Percentiles rank a stretch among this genome's conserved stretches.
Evolutionary conservation across 2,113 vertebrate species (phyloP).

Genomic region (Perca fluviatilis): DNA sequence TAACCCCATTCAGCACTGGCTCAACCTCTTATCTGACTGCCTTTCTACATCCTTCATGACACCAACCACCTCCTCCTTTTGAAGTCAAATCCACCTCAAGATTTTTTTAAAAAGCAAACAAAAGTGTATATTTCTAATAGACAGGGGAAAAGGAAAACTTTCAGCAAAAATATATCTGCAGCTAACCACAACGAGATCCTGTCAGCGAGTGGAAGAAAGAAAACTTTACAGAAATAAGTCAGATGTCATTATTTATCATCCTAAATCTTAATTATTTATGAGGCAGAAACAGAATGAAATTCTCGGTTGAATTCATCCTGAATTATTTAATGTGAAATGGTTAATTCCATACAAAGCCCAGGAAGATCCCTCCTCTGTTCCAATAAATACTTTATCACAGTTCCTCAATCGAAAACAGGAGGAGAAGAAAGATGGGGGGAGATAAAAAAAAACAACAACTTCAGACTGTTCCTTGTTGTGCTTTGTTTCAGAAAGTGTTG

Average conservation of each 20-base stretch:
- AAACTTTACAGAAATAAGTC: slow-evolving; percentile 76
- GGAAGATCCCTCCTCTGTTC: slow-evolving; percentile 84
- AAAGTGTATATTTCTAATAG: background rate
- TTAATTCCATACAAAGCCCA: slow-evolving; percentile 86
- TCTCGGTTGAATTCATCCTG: slow-evolving; percentile 83
- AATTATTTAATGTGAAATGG: slow-evolving; percentile 86
- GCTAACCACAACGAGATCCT: slow-evolving; percentile 33
- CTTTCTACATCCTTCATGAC: slow-evolving; percentile 16
- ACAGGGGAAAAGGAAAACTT: too few species aligned
- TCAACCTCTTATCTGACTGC: slow-evolving; percentile 43
- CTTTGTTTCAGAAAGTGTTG: slow-evolving; percentile 46
- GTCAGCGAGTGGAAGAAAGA: slow-evolving; percentile 50
- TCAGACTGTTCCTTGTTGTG: slow-evolving; percentile 36
- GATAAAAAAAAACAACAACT: slow-evolving; percentile 8
- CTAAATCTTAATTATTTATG: slow-evolving; percentile 85
- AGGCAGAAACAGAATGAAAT: slow-evolving; percentile 85
- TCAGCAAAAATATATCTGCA: slow-evolving; percentile 1
- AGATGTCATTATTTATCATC: slow-evolving; percentile 87
- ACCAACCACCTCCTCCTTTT: slow-evolving; percentile 6
- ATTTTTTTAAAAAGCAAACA: slow-evolving; percentile 9
- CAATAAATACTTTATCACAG: slow-evolving; percentile 84
- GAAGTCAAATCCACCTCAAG: slow-evolving; percentile 19
- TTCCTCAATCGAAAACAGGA: slow-evolving; percentile 76
- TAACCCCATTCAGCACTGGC: slow-evolving; percentile 83
- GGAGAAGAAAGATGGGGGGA: slow-evolving; percentile 57